Percentiles rank a stretch among this genome's conserved stretches.
Evolutionary conservation across 2,888 invertebrate genomes (phyloP).

Genomic region (Limnephilus rhombicus): DNA sequence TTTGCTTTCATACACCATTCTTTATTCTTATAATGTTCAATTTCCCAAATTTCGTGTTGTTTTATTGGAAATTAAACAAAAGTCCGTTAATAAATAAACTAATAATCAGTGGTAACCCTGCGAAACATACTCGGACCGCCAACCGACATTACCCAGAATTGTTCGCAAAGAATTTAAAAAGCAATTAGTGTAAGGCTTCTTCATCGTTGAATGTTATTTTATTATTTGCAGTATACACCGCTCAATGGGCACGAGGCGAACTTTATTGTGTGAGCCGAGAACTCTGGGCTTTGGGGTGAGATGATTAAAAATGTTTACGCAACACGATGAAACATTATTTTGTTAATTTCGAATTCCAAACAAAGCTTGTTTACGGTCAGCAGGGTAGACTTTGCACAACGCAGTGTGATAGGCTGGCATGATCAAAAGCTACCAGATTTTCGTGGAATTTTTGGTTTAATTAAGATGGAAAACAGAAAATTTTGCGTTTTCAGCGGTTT

Average conservation of each 20-base stretch:
- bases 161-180: constrained; percentile 44
- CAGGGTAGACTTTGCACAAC: not conserved
- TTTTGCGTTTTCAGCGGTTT: not conserved
- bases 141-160: constrained; percentile 37
- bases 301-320: constrained; percentile 12
- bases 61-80: too few relatives aligned
- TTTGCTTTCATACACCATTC: too few relatives aligned
- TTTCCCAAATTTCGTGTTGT: too few relatives aligned
- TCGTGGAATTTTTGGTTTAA: not conserved
- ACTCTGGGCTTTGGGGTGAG: not conserved
- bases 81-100: too few relatives aligned
- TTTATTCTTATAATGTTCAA: too few relatives aligned
- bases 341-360: constrained; percentile 25
- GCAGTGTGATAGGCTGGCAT: not conserved
- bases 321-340: not conserved
- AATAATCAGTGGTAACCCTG: not conserved
- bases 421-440: not conserved
- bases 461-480: not conserved
- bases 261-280: not conserved
- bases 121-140: constrained; percentile 3
- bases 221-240: not conserved
- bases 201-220: not conserved
- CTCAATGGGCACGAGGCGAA: not conserved
- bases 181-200: constrained; percentile 20
- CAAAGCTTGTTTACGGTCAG: not conserved